A percentile compares a stretch with the other conserved stretches of the same genome.
Evolutionary conservation across 64 coral and sea anemone species (phyloP).

Genomic region (Acropora tenuis): DNA sequence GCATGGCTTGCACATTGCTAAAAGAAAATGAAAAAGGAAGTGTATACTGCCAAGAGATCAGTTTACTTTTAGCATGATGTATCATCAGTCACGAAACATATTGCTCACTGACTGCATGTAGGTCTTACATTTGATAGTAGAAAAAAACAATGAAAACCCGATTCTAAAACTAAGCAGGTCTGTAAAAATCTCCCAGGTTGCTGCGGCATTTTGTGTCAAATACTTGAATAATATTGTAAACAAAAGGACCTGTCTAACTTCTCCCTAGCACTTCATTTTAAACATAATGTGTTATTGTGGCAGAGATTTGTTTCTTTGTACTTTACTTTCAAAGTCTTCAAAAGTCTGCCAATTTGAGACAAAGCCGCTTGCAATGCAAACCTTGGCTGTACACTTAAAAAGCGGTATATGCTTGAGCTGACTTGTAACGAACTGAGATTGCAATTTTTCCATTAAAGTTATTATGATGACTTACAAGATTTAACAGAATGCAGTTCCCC

Average conservation of each 20-base stretch:
- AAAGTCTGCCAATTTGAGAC: background rate
- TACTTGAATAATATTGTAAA: background rate
- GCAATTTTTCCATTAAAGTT: background rate
- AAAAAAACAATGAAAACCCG: background rate
- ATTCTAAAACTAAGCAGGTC: background rate
- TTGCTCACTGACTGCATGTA: background rate
- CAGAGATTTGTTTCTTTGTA: background rate
- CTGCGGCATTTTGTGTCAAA: background rate
- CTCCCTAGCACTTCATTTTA: background rate
- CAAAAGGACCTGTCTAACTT: background rate
- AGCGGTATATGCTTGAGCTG: too few relatives aligned
- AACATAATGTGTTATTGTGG: background rate
- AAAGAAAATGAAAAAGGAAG: too few relatives aligned
- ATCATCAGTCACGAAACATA: too few relatives aligned
- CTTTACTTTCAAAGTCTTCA: background rate
- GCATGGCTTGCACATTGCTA: too few relatives aligned
- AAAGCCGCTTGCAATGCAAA: background rate
- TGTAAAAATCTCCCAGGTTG: background rate
- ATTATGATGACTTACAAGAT: slow-evolving; percentile 13
- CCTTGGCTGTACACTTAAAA: background rate
- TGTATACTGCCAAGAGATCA: too few relatives aligned
- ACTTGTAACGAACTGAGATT: background rate
- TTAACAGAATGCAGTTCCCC: slow-evolving; percentile 20
- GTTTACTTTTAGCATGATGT: too few relatives aligned
- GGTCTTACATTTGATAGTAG: background rate